Percentiles rank a stretch among this genome's conserved stretches.
These are phyloP conservation scores for Calidris pygmaea DNA, from an alignment of 2,113 vertebrate species.

Conservation along the genomic window DNA sequence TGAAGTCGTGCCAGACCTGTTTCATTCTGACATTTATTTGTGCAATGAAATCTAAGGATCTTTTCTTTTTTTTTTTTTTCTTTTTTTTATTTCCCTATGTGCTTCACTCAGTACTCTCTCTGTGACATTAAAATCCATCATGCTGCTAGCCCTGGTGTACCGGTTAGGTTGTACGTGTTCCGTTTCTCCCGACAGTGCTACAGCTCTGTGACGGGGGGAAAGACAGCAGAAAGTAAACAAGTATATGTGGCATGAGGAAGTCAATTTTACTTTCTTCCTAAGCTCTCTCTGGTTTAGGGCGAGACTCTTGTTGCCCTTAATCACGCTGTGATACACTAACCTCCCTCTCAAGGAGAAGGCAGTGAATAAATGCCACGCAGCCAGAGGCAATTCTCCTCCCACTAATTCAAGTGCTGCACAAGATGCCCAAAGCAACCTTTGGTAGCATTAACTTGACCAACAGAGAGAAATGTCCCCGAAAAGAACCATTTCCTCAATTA, in stretches of 20 bases:
- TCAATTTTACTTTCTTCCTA: slow-evolving; percentile 23
- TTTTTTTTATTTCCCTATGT: background rate
- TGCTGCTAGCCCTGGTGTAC: background rate
- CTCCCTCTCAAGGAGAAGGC: background rate
- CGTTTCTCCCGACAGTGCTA: background rate
- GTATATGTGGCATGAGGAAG: background rate
- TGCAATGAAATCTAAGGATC: slow-evolving; percentile 35
- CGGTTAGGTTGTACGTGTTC: background rate
- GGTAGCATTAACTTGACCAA: background rate
- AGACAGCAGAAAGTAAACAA: background rate
- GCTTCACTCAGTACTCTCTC: background rate
- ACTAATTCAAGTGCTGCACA: background rate
- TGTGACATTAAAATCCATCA: slow-evolving; percentile 50
- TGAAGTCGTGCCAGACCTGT: slow-evolving; percentile 13
- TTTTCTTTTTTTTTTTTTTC: background rate
- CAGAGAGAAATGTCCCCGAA: background rate
- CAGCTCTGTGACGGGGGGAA: background rate
- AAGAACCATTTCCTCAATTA: background rate
- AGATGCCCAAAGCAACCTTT: background rate
- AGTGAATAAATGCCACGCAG: slow-evolving; percentile 5
- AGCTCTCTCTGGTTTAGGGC: background rate
- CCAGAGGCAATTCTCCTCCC: background rate
- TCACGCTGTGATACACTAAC: background rate
- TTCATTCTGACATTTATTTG: slow-evolving; percentile 32
- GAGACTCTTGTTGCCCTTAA: slow-evolving; percentile 1